phyloP scores from a whole-genome alignment of 2,797 vertebrate species.

The Chrysocyon brachyurus region DNA sequence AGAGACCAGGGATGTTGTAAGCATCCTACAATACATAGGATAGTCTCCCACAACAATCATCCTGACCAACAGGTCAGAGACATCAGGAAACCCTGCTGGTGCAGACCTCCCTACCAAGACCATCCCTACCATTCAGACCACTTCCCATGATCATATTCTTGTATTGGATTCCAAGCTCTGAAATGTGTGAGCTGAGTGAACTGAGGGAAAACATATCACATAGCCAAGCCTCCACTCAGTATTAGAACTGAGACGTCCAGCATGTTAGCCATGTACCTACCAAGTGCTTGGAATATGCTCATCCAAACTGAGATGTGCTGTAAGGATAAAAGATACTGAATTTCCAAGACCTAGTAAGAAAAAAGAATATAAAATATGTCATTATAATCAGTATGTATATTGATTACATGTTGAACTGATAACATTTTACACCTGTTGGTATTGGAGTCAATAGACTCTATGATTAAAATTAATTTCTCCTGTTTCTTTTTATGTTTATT shows the following conservation, averaged over 20 bases:
- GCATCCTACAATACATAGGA: neutral
- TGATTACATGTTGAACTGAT: neutral
- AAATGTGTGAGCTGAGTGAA: neutral
- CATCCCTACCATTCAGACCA: neutral
- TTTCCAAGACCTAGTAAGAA: neutral
- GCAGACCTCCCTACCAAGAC: neutral
- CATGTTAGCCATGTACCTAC: neutral
- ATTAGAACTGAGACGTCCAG: accelerated
- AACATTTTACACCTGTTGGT: neutral
- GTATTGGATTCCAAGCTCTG: neutral
- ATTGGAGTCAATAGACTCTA: neutral
- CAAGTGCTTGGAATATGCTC: neutral
- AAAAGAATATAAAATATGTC: too few species aligned
- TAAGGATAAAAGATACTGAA: too few species aligned
- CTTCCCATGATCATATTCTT: neutral
- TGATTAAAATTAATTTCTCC: neutral
- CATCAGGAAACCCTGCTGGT: neutral
- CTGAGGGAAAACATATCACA: neutral
- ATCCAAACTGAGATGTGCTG: neutral
- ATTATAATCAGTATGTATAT: neutral
- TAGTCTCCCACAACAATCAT: neutral
- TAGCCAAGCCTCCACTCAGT: neutral
- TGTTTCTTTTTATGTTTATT: neutral
- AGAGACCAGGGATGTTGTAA: neutral
- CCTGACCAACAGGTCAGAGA: neutral